A percentile compares a stretch with the other conserved stretches of the same genome.
These are phyloP conservation scores for Rhamnusium bicolor DNA, from an alignment of 2,888 invertebrate species.

Conservation along the genomic window DNA sequence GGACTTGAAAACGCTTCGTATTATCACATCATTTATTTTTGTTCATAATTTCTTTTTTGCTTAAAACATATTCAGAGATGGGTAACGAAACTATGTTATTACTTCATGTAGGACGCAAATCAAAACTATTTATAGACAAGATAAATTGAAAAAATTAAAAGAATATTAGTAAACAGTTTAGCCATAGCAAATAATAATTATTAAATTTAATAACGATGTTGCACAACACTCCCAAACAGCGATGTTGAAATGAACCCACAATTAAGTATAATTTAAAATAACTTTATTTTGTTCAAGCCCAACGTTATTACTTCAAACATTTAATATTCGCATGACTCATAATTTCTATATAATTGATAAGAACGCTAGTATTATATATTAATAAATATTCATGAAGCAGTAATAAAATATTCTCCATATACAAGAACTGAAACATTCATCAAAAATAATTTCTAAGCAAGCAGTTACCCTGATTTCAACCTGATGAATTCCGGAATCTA, in stretches of 20 bases:
- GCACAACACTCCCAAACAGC: slow-evolving; percentile 1
- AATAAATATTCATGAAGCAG: slow-evolving; percentile 32
- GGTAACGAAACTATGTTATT: too few species aligned
- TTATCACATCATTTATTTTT: too few species aligned
- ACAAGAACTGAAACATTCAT: neutral
- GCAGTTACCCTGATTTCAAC: slow-evolving; percentile 37
- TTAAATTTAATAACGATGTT: slow-evolving; percentile 7
- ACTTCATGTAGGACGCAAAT: neutral
- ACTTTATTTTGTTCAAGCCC: slow-evolving; percentile 32
- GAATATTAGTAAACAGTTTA: slow-evolving; percentile 1
- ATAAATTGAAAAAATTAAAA: neutral
- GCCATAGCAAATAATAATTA: neutral
- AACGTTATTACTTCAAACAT: slow-evolving; percentile 30
- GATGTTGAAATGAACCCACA: slow-evolving; percentile 10
- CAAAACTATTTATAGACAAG: neutral
- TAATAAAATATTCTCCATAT: neutral
- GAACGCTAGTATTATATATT: slow-evolving; percentile 38
- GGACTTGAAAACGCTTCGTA: too few species aligned
- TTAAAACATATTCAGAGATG: too few species aligned
- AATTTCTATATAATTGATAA: slow-evolving; percentile 46
- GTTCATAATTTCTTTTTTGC: too few species aligned
- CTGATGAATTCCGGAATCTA: slow-evolving; percentile 50
- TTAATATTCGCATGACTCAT: slow-evolving; percentile 44
- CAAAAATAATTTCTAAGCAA: neutral
- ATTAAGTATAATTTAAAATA: slow-evolving; percentile 43